Conservation (phyloP, 1,140 invertebrate genomes). For the Pseudomyrmex dendroicus region DNA sequence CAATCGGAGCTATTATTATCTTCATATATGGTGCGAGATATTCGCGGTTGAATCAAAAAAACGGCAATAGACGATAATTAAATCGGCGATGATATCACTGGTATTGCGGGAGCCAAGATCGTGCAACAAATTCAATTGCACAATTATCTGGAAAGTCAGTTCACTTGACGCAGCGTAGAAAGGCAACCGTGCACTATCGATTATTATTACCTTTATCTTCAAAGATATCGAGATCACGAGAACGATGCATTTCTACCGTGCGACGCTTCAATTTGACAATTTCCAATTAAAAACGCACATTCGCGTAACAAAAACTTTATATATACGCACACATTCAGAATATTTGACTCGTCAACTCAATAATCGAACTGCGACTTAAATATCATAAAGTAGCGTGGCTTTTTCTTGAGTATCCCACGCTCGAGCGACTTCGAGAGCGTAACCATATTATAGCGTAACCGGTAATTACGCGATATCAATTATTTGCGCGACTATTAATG, state of each 20-base stretch:
- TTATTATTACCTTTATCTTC: constrained; percentile 71
- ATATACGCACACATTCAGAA: not conserved
- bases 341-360: constrained; percentile 41
- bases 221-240: constrained; percentile 67
- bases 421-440: constrained; percentile 23
- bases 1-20: constrained; percentile 21
- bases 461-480: constrained; percentile 68
- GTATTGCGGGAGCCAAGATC: constrained; percentile 71
- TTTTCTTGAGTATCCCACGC: constrained; percentile 43
- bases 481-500: constrained; percentile 72
- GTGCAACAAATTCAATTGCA: constrained; percentile 75
- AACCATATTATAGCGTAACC: not conserved
- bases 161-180: constrained; percentile 73
- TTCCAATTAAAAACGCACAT: constrained; percentile 1
- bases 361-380: constrained; percentile 45
- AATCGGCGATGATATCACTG: constrained; percentile 48
- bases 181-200: constrained; percentile 62
- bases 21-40: constrained; percentile 19
- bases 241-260: constrained; percentile 59
- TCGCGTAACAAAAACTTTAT: not conserved
- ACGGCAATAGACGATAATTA: constrained; percentile 50
- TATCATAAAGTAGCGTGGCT: constrained; percentile 9
- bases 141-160: constrained; percentile 76
- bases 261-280: constrained; percentile 47
- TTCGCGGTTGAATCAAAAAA: constrained; percentile 27